Base-by-base conservation (phyloP, 2,888 invertebrate species). In the Plutella xylostella region DNA sequence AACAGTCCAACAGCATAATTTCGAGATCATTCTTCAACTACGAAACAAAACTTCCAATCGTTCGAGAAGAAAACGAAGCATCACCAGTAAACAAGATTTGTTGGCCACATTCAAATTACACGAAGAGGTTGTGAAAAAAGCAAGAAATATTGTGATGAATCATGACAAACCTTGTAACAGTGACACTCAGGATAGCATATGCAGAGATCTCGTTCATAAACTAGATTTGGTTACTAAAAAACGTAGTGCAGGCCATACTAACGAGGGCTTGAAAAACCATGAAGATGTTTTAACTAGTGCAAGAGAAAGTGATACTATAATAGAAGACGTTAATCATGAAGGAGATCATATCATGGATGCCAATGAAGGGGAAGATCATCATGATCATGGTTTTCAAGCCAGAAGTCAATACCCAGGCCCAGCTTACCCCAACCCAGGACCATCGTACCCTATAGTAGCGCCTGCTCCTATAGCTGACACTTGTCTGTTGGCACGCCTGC, bases 141-240 rank as follows among this genome's bases (percentile, higher is more conserved):
- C 67, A 1, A 70, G 65, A 57, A 68, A 74, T 48, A 59, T 76
- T 1, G 66, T 83, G 45, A 50, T 62, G 19, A 67, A 72, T 25
- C 68, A 79, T 46, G 58, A 73, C n/a, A 49, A 63, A 45, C 31
- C 65, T 28, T 83, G 83, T 43, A 68, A 65, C 18, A 53, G 67
- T 28, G 59, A 67, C 34, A 61, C 60, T 35, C 57, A 67, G 48
- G 60, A 66, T 51, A 58, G 68, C 45, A 55, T 68, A 25, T 83
- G 83, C 43, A 69, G 67, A 56, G 60, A 72, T 39, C 60, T 79
- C 17, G 63, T 80, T 4, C 54, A 45, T 15, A 68, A 73, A 54
- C 49, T 83, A 4, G 65, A 68, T 54, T 40, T 52, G 1, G 55
- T 75, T 21, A 45, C 50, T 39, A 19, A 31, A 20, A 46, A 19